Conservation (phyloP, 2,888 invertebrate species). For the Macrosoma leucophasiata region DNA sequence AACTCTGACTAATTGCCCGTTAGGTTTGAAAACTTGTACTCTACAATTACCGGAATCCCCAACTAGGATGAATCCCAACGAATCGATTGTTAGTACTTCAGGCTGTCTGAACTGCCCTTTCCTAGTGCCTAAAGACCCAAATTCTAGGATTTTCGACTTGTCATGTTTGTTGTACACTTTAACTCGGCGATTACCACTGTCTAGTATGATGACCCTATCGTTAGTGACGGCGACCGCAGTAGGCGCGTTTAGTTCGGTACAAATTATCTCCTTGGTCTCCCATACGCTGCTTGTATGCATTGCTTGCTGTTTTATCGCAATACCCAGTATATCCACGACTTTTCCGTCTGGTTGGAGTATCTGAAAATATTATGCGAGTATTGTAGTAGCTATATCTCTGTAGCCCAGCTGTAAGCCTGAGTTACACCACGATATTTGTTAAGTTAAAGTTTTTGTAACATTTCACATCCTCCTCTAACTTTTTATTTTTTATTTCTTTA, state of each 20-base stretch:
- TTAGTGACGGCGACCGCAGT: constrained; percentile 80
- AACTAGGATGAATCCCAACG: constrained; percentile 83
- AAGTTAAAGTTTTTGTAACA: no score
- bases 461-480: no score
- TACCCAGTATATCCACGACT: constrained; percentile 78
- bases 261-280: constrained; percentile 46
- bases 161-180: constrained; percentile 73
- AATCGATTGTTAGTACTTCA: constrained; percentile 83
- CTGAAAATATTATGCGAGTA: no score
- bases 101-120: constrained; percentile 84
- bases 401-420: no score
- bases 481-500: no score
- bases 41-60: constrained; percentile 87
- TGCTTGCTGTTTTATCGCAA: constrained; percentile 49
- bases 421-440: no score
- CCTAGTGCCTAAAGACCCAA: constrained; percentile 79
- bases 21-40: constrained; percentile 83
- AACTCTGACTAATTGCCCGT: constrained; percentile 79
- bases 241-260: constrained; percentile 81
- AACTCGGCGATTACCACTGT: constrained; percentile 83
- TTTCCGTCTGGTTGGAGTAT: constrained; percentile 75
- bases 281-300: constrained; percentile 44
- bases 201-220: constrained; percentile 75
- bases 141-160: constrained; percentile 74
- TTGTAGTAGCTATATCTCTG: no score